Conservation (phyloP, 2,888 invertebrate genomes). For the Unio delphinus region DNA sequence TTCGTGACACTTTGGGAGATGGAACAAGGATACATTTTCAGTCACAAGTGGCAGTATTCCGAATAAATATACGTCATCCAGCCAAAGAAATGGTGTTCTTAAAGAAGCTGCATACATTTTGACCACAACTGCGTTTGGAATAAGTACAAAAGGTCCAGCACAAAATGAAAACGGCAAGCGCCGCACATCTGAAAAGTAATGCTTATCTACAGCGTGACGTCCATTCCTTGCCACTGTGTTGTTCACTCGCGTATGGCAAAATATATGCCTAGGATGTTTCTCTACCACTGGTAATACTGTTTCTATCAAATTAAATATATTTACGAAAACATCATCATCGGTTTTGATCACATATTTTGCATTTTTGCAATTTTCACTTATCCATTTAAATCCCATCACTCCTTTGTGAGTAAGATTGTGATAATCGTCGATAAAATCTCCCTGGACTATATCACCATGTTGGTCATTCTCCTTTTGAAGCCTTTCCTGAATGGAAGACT, state of each 20-base stretch:
- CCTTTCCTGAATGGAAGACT: constrained; percentile 20
- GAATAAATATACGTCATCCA: constrained; percentile 7
- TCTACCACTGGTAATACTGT: constrained; percentile 15
- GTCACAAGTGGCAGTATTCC: constrained; percentile 3
- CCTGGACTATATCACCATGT: constrained; percentile 50
- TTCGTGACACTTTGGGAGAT: not conserved
- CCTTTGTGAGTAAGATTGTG: constrained; percentile 52
- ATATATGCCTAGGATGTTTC: not conserved
- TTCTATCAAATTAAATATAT: constrained; percentile 40
- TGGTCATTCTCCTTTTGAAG: constrained; percentile 42
- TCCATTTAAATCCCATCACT: constrained; percentile 45
- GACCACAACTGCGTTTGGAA: not conserved
- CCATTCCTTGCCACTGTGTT: not conserved
- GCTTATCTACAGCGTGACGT: not conserved
- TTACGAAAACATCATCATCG: constrained; percentile 53
- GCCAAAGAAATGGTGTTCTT: constrained; percentile 3
- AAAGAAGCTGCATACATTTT: not conserved
- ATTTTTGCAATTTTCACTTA: constrained; percentile 40
- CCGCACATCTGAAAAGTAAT: not conserved
- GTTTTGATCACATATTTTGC: constrained; percentile 44
- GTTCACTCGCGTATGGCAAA: not conserved
- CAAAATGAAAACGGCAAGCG: constrained; percentile 2
- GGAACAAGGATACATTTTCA: not conserved
- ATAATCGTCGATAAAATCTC: constrained; percentile 47
- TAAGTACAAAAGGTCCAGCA: constrained; percentile 2